A percentile compares a stretch with the other conserved stretches of the same genome.
These are phyloP conservation scores for Nemopilema nomurai DNA, from an alignment of 30 jellyfish, hydroid and myxozoan genomes.

Conservation along the genomic window DNA sequence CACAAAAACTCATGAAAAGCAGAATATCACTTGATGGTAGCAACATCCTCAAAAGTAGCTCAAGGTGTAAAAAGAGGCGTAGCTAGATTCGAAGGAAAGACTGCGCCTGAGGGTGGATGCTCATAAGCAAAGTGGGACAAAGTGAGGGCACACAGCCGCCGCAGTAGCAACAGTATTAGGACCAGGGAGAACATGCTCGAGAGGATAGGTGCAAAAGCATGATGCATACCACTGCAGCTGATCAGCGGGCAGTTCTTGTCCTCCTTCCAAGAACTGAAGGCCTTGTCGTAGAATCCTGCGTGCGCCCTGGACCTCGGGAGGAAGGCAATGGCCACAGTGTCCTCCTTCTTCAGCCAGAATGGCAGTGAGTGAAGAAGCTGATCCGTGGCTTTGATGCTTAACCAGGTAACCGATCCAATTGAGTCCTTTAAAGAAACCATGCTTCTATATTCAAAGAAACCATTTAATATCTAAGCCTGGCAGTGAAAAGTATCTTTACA, in stretches of 20 bases:
- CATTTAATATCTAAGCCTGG: not conserved
- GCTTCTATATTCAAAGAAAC: too few relatives aligned
- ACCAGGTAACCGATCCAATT: constrained; percentile 19
- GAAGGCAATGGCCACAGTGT: constrained; percentile 10
- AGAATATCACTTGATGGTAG: too few relatives aligned
- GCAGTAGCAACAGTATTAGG: too few relatives aligned
- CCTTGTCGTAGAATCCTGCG: constrained; percentile 40
- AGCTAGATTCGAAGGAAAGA: too few relatives aligned
- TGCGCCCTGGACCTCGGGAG: constrained; percentile 60
- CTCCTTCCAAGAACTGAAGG: constrained; percentile 54
- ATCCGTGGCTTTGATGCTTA: constrained; percentile 18
- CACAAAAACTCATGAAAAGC: too few relatives aligned
- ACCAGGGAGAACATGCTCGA: too few relatives aligned
- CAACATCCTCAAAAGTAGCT: too few relatives aligned
- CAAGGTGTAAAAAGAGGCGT: too few relatives aligned
- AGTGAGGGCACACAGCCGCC: too few relatives aligned
- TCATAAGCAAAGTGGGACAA: too few relatives aligned
- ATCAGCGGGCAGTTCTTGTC: constrained; percentile 7
- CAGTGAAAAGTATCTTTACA: not conserved
- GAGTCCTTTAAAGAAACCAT: too few relatives aligned
- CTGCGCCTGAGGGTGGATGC: too few relatives aligned
- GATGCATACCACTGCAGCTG: constrained; percentile 24
- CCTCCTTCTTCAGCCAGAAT: constrained; percentile 46
- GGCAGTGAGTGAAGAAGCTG: constrained; percentile 25
- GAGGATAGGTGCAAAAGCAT: not conserved